A percentile compares a stretch with the other conserved stretches of the same genome.
These are phyloP conservation scores for Corythoichthys intestinalis DNA, from an alignment of 2,113 vertebrate genomes.

Conservation along the genomic window DNA sequence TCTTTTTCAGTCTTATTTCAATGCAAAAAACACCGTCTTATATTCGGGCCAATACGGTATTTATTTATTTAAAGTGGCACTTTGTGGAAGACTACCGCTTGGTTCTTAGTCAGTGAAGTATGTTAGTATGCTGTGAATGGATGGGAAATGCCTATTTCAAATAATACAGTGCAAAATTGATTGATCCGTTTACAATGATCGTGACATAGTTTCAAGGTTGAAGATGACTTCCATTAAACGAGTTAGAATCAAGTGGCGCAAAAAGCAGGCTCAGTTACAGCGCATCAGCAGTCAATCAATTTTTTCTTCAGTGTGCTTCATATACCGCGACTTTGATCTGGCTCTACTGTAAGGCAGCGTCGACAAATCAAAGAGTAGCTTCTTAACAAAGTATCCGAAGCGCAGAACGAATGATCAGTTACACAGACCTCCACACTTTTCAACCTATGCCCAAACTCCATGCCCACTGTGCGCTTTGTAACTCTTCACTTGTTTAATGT, in stretches of 20 bases:
- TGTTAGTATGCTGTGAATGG: not conserved
- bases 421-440: not conserved
- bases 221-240: no score
- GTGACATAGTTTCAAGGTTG: no score
- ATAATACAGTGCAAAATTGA: not conserved
- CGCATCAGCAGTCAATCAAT: not conserved
- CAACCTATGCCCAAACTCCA: not conserved
- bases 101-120: no score
- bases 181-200: no score
- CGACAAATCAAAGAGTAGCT: not conserved
- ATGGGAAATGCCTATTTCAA: no score
- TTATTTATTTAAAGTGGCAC: no score
- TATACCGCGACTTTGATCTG: not conserved
- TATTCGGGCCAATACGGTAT: no score
- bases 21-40: no score
- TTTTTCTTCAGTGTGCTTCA: not conserved
- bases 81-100: no score
- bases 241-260: no score
- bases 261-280: no score
- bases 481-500: not conserved
- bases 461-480: not conserved
- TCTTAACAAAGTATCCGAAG: not conserved
- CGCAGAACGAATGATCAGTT: not conserved
- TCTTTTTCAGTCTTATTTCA: no score
- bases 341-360: not conserved